Evolutionary conservation across 2,113 vertebrate species (phyloP).

Genomic region (Phaethornis superciliosus): DNA sequence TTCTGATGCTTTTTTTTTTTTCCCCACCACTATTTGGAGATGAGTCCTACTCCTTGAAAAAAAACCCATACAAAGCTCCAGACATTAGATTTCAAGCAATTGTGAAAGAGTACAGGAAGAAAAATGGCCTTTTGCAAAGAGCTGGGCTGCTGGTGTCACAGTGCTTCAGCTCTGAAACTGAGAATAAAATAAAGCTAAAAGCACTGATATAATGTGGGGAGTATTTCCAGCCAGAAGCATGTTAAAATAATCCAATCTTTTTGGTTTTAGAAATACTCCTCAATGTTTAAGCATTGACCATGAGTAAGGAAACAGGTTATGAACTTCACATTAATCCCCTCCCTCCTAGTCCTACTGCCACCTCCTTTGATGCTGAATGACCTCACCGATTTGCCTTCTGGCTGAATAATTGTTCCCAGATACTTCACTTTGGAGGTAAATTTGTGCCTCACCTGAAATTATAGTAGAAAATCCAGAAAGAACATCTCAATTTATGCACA

Average conservation of each 20-base stretch:
- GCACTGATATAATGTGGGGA: not conserved
- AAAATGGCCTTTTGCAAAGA: not conserved
- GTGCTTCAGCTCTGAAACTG: not conserved
- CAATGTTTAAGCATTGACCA: not conserved
- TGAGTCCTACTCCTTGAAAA: not conserved
- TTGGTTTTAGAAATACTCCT: not conserved
- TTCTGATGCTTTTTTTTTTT: not conserved
- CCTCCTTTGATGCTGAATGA: not conserved
- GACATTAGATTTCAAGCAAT: not conserved
- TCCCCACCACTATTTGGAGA: not conserved
- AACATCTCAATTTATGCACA: not conserved
- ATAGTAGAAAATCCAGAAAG: not conserved
- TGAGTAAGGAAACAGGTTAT: not conserved
- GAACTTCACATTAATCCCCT: too few relatives aligned
- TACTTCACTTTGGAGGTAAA: not conserved
- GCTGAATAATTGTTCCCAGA: not conserved
- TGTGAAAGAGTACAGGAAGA: not conserved
- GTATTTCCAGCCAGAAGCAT: not conserved
- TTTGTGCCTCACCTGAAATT: not conserved
- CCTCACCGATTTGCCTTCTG: not conserved
- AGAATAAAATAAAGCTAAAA: not conserved
- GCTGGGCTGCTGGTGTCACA: not conserved
- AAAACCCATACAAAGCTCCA: accelerated
- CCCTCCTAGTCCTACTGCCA: not conserved
- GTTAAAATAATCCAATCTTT: not conserved